These are phyloP conservation scores for Gobiocypris rarus DNA, from an alignment of 2,113 vertebrate genomes.

Conservation along the genomic window DNA sequence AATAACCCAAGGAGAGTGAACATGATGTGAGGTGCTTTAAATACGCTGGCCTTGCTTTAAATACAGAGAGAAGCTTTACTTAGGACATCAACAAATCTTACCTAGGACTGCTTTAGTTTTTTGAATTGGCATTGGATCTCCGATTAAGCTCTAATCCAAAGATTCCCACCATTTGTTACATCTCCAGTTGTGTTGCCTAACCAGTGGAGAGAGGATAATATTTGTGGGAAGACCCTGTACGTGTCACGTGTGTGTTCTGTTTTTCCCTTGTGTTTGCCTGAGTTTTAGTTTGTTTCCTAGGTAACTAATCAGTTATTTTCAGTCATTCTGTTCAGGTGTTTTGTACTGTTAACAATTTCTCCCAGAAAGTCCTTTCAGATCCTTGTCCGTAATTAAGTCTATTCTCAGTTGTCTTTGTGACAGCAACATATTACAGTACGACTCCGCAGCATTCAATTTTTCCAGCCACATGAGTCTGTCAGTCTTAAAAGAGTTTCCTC, in stretches of 20 bases:
- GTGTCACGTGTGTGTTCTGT: background rate
- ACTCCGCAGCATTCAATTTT: slow-evolving; percentile 67
- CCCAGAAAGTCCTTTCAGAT: too few species aligned
- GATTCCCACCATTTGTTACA: slow-evolving; percentile 1
- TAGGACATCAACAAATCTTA: slow-evolving; percentile 54
- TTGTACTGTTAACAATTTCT: too few species aligned
- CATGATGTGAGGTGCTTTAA: background rate
- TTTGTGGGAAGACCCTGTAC: slow-evolving; percentile 46
- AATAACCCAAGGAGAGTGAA: background rate
- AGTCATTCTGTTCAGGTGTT: too few species aligned
- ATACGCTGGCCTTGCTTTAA: slow-evolving; percentile 16
- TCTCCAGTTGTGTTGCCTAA: slow-evolving; percentile 15
- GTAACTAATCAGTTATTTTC: too few species aligned
- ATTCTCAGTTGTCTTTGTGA: too few species aligned
- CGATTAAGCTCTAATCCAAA: background rate
- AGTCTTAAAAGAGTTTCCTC: slow-evolving; percentile 50
- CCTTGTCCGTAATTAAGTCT: too few species aligned
- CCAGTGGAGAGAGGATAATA: slow-evolving; percentile 43
- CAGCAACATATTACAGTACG: too few species aligned
- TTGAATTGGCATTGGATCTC: slow-evolving; percentile 48
- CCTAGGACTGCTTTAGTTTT: slow-evolving; percentile 61
- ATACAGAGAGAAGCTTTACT: background rate
- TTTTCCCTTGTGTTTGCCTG: background rate
- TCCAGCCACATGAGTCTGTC: slow-evolving; percentile 63
- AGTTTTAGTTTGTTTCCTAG: too few species aligned